Evolutionary conservation across 2,797 vertebrate species (phyloP), one percentile per base, ranked within the genome.

Genomic region (Rhodeus uyekii): DNA sequence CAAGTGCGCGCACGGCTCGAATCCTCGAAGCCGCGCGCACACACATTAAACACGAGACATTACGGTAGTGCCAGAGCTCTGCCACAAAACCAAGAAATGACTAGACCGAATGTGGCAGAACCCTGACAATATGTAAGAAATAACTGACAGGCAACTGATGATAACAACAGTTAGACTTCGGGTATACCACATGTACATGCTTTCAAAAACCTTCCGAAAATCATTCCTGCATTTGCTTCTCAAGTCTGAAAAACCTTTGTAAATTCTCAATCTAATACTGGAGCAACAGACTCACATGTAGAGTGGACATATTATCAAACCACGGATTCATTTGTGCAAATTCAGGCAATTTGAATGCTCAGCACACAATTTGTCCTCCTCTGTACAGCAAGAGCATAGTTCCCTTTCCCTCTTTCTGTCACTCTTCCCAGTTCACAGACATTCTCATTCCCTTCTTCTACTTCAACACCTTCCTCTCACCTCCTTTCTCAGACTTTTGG

Each of bases 351-450:
- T 67, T 39, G 74, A 74, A 74, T 50, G 36, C 27, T 36, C 27
- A 68, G 76, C 80, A 75, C 50, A 64, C 34, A 74, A 53, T 42
- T 50, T 65, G 58, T 55, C 32, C 4, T 18, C 44, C 36, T 46
- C 2, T 2, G 1, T 60, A 36, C 74, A 53, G 27, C 16, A 42
- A n/a, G n/a, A n/a, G n/a, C 46, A 38, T 82, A 91, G 84, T 87
- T 81, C 18, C 27, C 38, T 27, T 86, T 78, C 81, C 80, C 24
- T 27, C 8, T 39, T 63, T 72, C 32, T n/a, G 32, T 69, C 39
- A 72, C 38, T 69, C 78, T 76, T 84, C 84, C 85, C 85, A 81
- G 82, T 86, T 39, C 55, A 79, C 84, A 50, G 61, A 65, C 82
- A 29, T 68, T 64, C 71, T 84, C 65, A 82, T 79, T 83, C 63